Conservation (phyloP, 2,113 vertebrate species). For the Parus major region DNA sequence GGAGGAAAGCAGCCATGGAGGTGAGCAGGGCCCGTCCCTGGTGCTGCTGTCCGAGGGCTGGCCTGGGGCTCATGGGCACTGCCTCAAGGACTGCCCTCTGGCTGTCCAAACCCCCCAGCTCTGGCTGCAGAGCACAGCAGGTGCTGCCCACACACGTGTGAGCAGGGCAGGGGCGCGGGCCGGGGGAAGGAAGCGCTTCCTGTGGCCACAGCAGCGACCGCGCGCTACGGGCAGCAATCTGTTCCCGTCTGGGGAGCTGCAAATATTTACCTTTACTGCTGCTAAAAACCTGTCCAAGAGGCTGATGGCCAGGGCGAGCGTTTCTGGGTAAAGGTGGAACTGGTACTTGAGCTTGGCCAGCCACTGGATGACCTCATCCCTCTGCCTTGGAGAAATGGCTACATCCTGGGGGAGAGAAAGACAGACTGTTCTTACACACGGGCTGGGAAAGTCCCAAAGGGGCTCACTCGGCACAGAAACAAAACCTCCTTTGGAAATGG, state of each 20-base stretch:
- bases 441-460: not conserved
- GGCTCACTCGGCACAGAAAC: fast-evolving
- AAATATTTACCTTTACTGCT: conserved; percentile 88
- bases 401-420: conserved; percentile 78
- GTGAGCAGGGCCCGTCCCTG: not conserved
- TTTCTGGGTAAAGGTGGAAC: conserved; percentile 95
- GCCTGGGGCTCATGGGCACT: fast-evolving
- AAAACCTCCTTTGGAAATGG: not conserved
- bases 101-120: not conserved
- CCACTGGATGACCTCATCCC: conserved; percentile 95
- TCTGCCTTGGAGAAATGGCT: conserved; percentile 93
- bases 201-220: fast-evolving
- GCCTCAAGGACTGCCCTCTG: not conserved
- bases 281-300: conserved; percentile 96
- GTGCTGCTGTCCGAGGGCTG: not conserved
- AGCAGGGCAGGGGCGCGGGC: not conserved
- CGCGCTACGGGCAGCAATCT: not conserved
- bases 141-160: fast-evolving
- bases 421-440: not conserved
- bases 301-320: conserved; percentile 90
- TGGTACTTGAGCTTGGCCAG: conserved; percentile 87
- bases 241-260: not conserved
- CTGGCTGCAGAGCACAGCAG: not conserved
- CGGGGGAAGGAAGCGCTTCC: fast-evolving
- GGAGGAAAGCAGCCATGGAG: not conserved